Evolutionary conservation across 2,797 vertebrate species (phyloP), one percentile per base, ranked within the genome.

Genomic region (Acestrorhynchus altus): DNA sequence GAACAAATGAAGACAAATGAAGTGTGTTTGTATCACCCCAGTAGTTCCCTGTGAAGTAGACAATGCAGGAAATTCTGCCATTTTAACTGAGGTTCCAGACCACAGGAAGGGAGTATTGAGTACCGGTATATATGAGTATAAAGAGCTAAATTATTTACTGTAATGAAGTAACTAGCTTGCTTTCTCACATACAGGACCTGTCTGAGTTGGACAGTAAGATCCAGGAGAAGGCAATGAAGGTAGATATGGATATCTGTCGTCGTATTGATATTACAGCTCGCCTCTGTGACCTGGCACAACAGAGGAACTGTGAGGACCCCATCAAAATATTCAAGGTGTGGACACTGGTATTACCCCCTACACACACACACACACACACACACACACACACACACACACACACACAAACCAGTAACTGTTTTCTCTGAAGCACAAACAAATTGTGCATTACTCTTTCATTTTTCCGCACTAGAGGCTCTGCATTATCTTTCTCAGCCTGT

Each of bases 241-340:
- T 98, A 73, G 96, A 98, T 87, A 99, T 99, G 97, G 97, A 99
- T 88, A 99, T 99, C 90, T 99, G 97, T 85, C 94, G 97, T 20
- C 94, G 97, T 77, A 99, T 99, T 0, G 97, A 99, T 75, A 99
- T 99, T 92, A 99, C 97, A 0, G 96, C 97, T 84, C 96, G 96
- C 35, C 94, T 98, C 52, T 98, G 96, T 0, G 96, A 98, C 0
- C 93, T 98, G 56, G 96, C 96, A 0, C 96, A 98, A 88, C 96
- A 98, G 90, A 94, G 96, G 60, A 97, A 96, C 94, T 97, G 95
- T 0, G 95, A 97, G 87, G 96, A 97, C 84, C 91, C 96, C 90
- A 96, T 95, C 81, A 92, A 93, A 83, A 96, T 96, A 90, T 95
- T 84, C 35, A 79, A 84, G 83, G 83, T 82, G 39, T 72, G 24